These are phyloP conservation scores for Melanostoma mellinum DNA, from an alignment of 2,888 invertebrate genomes.

Conservation along the genomic window DNA sequence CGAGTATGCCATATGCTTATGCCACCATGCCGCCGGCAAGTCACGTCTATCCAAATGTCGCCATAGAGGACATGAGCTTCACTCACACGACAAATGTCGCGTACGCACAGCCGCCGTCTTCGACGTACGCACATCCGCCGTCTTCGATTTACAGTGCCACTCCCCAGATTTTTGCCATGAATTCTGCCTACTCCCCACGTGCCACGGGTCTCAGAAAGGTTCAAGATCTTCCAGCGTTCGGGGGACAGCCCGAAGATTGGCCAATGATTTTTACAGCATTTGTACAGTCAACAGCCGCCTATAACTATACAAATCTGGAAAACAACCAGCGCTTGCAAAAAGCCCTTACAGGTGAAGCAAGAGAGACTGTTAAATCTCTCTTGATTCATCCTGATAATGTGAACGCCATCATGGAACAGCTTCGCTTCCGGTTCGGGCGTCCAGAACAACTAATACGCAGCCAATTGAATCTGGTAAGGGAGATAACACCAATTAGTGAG, in stretches of 20 bases:
- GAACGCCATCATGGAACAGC: conserved; percentile 41
- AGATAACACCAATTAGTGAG: conserved; percentile 49
- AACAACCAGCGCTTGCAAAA: conserved; percentile 44
- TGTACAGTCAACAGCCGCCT: background rate
- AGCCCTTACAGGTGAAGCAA: conserved; percentile 37
- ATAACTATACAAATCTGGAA: conserved; percentile 44
- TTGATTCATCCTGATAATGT: conserved; percentile 59
- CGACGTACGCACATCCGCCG: too few species aligned
- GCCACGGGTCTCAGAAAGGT: conserved; percentile 14
- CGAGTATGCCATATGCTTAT: conserved; percentile 6
- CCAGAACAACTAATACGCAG: conserved; percentile 61
- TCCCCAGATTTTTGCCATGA: too few species aligned
- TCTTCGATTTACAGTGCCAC: too few species aligned
- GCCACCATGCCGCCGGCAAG: conserved; percentile 4
- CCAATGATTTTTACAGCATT: conserved; percentile 49
- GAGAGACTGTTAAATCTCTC: conserved; percentile 20
- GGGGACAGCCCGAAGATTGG: conserved; percentile 17
- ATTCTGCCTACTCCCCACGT: background rate
- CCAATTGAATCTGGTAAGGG: conserved; percentile 54
- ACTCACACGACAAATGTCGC: too few species aligned
- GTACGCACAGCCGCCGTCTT: too few species aligned
- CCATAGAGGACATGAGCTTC: background rate
- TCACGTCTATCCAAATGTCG: background rate
- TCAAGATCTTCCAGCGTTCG: conserved; percentile 53
- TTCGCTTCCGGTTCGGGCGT: conserved; percentile 56